A percentile compares a stretch with the other conserved stretches of the same genome.
phyloP scores from a whole-genome alignment of 2,888 invertebrate genomes.

The Lomographa bimaculata region DNA sequence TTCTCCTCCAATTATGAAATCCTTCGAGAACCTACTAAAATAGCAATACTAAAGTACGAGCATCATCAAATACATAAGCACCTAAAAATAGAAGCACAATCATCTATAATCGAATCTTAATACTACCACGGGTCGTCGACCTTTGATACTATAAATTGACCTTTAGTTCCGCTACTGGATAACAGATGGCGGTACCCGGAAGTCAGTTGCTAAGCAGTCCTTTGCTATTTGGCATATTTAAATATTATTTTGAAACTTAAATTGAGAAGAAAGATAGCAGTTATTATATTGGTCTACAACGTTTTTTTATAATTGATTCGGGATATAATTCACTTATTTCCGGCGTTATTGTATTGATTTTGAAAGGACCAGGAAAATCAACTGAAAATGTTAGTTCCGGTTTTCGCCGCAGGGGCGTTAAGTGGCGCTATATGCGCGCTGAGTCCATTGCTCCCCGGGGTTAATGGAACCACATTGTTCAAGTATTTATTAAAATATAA shows the following conservation, averaged over 20 bases:
- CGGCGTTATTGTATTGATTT: neutral
- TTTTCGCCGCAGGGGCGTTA: slow-evolving; percentile 29
- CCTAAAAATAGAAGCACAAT: slow-evolving; percentile 43
- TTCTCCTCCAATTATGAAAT: slow-evolving; percentile 8
- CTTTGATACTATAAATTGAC: slow-evolving; percentile 40
- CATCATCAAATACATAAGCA: slow-evolving; percentile 37
- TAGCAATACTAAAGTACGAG: slow-evolving; percentile 19
- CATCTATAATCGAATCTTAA: slow-evolving; percentile 37
- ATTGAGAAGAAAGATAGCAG: too few relatives aligned
- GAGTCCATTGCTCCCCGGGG: slow-evolving; percentile 64
- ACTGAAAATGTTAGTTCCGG: slow-evolving; percentile 23
- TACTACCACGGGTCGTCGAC: slow-evolving; percentile 43
- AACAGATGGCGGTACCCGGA: slow-evolving; percentile 52
- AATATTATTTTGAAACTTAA: too few relatives aligned
- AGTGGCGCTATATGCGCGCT: slow-evolving; percentile 42
- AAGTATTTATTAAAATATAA: slow-evolving; percentile 21
- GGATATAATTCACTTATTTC: too few relatives aligned
- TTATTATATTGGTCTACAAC: too few relatives aligned
- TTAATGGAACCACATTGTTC: slow-evolving; percentile 48
- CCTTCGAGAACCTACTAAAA: slow-evolving; percentile 19
- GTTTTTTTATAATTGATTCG: too few relatives aligned
- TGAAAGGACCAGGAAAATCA: slow-evolving; percentile 15
- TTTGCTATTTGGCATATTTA: too few relatives aligned
- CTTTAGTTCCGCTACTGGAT: slow-evolving; percentile 43
- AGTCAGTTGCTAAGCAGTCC: slow-evolving; percentile 22